These are phyloP conservation scores for Drosophila repleta DNA, from an alignment of 1,140 invertebrate genomes.

Conservation along the genomic window DNA sequence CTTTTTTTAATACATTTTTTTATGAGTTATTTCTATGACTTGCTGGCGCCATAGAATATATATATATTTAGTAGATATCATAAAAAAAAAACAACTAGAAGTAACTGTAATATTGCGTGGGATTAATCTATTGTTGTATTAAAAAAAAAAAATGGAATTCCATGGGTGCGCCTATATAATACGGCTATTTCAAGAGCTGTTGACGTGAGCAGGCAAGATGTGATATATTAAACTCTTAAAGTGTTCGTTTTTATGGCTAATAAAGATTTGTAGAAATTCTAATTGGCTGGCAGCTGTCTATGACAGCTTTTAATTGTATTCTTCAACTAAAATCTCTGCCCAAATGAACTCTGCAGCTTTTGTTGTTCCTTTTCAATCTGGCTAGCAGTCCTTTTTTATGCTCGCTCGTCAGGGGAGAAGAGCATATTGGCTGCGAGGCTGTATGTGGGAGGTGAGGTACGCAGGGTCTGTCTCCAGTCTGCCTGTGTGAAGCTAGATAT, in stretches of 20 bases:
- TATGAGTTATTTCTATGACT: constrained; percentile 28
- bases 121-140: not conserved
- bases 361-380: constrained; percentile 19
- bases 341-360: constrained; percentile 48
- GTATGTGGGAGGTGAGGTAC: too few species aligned
- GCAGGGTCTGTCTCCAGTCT: too few species aligned
- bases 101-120: constrained; percentile 27
- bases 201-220: not conserved
- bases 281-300: not conserved
- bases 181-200: not conserved
- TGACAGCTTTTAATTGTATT: constrained; percentile 53
- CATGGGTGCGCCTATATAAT: not conserved
- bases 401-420: too few species aligned
- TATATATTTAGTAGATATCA: constrained; percentile 8
- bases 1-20: not conserved
- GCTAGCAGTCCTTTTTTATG: not conserved
- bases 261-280: too few species aligned
- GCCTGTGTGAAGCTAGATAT: too few species aligned
- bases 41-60: constrained; percentile 33
- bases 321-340: constrained; percentile 48
- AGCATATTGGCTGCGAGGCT: too few species aligned
- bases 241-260: too few species aligned
- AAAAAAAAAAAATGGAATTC: not conserved
- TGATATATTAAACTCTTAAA: not conserved
- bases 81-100: constrained; percentile 14